Base-by-base conservation (phyloP, 2,888 invertebrate genomes). In the Hirtodrosophila trivittata region DNA sequence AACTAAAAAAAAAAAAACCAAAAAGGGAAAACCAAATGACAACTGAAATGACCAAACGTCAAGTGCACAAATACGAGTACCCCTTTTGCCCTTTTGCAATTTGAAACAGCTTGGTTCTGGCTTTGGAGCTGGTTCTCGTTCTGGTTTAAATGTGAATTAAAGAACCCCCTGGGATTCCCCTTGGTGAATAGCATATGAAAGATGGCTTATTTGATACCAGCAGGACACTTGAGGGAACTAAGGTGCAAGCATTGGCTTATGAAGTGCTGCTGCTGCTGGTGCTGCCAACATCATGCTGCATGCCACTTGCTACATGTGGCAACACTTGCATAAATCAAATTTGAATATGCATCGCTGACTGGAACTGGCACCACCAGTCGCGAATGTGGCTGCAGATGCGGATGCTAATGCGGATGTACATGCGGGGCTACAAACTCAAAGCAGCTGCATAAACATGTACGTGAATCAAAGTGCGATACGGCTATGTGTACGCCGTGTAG, bases 301-400 rank as follows among this genome's bases (percentile, higher is more conserved):
- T 56, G 32, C 46, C 6, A 7, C 26, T 41, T 41, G 46, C 49
- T 70, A 57, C 35, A 64, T 67, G 45, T 51, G 55, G 65, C 71
- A 33, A 66, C 74, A 78, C 81, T 81, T 85, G 78, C 82, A 82
- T 82, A 82, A 84, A 82, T 82, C 82, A 82, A 84, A 82, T 85
- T 82, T 75, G 82, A 78, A 82, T 81, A 85, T 82, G 82, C 85
- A 78, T 72, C 78, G 78, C 68, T 68, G 74, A 43, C 59, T 75
- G 65, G 38, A 50, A 66, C 45, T 50, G 67, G 69, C 67, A 52
- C 30, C 41, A 18, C 25, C 54, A 59, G 38, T 32, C 55, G 52
- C 66, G 46, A 41, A 6, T 21, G 21, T 33, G 52, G 30, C 43
- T 58, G 39, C 45, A 35, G 46, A 35, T 18, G 42, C n/a, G 32